Base-by-base conservation (phyloP, 2,113 vertebrate genomes). In the Amphilophus citrinellus region DNA sequence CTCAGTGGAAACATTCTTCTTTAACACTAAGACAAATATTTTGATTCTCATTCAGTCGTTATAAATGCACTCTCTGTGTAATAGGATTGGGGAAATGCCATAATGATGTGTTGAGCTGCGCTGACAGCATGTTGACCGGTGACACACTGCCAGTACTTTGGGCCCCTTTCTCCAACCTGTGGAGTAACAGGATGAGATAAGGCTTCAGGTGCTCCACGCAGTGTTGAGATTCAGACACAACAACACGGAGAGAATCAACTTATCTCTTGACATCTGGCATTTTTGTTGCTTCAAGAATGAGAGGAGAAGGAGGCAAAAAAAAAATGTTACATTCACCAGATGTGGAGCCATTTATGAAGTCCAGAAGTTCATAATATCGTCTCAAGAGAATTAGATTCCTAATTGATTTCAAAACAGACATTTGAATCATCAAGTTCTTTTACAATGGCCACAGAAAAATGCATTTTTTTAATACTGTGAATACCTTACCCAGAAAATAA, bases 171-270 rank as follows among this genome's bases (percentile, higher is more conserved):
- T 20, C 18, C 80, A 35, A 14, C 18, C 11, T 2, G 68, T 6
- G 24, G 22, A 66, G 76, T 76, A 76, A 71, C 27, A 56, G 79
- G 20, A 32, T 17, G 56, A 87, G 83, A 88, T 89, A 87, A 85
- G 32, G 37, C 18, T 42, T 66, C 88, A 90, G 92, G 85, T 88
- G 89, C 61, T 77, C 80, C 65, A 88, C 47, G 73, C 84, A 58
- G 56, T 2, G 7, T 4, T 76, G 61, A 44, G 58, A 42, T 73
- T 60, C 63, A 93, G 90, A 92, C 89, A 86, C 83, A 90, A 91
- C 87, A 92, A 68, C 27, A 24, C 0, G 10, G 20, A 11, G 62
- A 24, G 32, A 58, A 87, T 75, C 30, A 68, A 53, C 32, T 86
- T 30, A 87, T 86, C 81, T 80, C 44, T 8, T 44, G 5, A 79